Evolutionary conservation across 2,113 vertebrate genomes (phyloP).

Genomic region (Calonectris borealis): DNA sequence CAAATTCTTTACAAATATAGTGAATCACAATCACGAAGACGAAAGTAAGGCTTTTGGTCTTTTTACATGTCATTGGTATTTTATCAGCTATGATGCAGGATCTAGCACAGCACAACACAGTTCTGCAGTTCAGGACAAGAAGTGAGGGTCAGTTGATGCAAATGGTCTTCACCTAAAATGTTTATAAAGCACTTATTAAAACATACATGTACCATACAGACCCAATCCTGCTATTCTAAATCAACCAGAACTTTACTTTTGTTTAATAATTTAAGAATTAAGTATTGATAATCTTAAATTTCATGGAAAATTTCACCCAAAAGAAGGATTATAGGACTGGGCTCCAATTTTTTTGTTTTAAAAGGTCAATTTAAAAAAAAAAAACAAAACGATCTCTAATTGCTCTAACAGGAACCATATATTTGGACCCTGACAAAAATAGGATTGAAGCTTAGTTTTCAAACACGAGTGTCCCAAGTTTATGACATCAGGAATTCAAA

Average conservation of each 20-base stretch:
- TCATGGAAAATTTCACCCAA: not conserved
- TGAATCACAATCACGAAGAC: not conserved
- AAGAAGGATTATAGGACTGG: not conserved
- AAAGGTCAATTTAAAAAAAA: not conserved
- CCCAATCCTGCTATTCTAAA: not conserved
- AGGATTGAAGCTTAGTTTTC: not conserved
- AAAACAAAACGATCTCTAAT: not conserved
- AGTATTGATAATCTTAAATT: not conserved
- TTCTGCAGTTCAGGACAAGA: not conserved
- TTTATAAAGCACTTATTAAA: not conserved
- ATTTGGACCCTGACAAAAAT: not conserved
- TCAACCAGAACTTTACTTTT: not conserved
- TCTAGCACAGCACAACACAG: not conserved
- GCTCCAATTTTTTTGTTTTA: not conserved
- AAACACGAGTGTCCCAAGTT: not conserved
- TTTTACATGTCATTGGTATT: not conserved
- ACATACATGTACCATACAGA: not conserved
- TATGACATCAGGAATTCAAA: not conserved
- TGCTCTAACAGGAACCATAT: not conserved
- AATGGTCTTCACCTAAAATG: not conserved
- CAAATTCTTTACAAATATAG: not conserved
- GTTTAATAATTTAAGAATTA: not conserved
- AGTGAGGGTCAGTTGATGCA: not conserved
- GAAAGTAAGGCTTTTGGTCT: not conserved
- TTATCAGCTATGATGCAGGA: not conserved